Conservation (phyloP, 2,797 vertebrate genomes). For the Gymnoscopelus microlampas region DNA sequence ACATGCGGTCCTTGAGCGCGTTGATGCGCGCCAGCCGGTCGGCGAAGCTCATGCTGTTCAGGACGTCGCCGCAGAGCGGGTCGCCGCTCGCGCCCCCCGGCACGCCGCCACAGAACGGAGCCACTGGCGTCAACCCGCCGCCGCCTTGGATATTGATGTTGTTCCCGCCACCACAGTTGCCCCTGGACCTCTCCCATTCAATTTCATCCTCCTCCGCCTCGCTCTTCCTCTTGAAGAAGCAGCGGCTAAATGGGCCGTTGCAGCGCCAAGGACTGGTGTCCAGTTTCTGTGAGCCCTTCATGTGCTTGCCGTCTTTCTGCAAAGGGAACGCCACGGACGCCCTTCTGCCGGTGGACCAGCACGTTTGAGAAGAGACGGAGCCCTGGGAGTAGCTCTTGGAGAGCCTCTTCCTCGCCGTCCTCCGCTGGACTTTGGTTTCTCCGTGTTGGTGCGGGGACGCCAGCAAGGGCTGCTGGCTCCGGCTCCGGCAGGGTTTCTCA, state of each 20-base stretch:
- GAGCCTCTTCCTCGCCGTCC: constrained; percentile 87
- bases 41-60: constrained; percentile 89
- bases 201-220: constrained; percentile 87
- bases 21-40: constrained; percentile 87
- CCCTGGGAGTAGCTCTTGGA: constrained; percentile 95
- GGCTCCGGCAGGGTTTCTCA: constrained; percentile 82
- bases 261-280: constrained; percentile 91
- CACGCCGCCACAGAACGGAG: constrained; percentile 46
- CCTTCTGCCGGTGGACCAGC: constrained; percentile 78
- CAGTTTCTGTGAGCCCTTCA: constrained; percentile 86
- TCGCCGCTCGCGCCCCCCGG: constrained; percentile 75
- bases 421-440: constrained; percentile 82
- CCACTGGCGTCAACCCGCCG: constrained; percentile 53
- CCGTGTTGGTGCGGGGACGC: constrained; percentile 68
- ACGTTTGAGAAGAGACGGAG: constrained; percentile 83
- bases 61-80: constrained; percentile 81
- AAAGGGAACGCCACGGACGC: constrained; percentile 77
- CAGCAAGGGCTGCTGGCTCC: constrained; percentile 78
- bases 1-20: constrained; percentile 89
- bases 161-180: constrained; percentile 45
- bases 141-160: constrained; percentile 18
- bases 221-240: constrained; percentile 88
- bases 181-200: constrained; percentile 83
- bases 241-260: constrained; percentile 93
- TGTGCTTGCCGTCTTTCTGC: constrained; percentile 88